phyloP scores from a whole-genome alignment of 2,797 vertebrate species.

The Sebastes hubbsi region DNA sequence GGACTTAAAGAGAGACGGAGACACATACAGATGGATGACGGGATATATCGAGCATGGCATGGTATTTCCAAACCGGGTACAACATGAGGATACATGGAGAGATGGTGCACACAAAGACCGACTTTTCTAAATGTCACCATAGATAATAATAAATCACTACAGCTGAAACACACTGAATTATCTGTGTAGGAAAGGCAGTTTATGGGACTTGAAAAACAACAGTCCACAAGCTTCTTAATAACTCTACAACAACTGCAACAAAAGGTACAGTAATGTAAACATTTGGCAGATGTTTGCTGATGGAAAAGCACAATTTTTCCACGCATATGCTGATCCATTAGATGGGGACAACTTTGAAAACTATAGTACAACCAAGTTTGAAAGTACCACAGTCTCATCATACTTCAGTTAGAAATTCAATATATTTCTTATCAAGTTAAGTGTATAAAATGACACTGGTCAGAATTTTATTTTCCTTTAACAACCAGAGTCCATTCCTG shows the following conservation, averaged over 20 bases:
- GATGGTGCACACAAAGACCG: not conserved
- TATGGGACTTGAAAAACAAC: constrained; percentile 4
- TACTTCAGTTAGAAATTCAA: not conserved
- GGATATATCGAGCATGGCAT: constrained; percentile 23
- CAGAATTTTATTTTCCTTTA: not conserved
- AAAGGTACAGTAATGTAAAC: not conserved
- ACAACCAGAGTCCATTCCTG: not conserved
- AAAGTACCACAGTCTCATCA: not conserved
- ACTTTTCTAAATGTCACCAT: constrained; percentile 49
- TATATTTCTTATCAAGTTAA: not conserved
- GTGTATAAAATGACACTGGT: not conserved
- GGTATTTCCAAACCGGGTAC: constrained; percentile 41
- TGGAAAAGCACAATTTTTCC: not conserved
- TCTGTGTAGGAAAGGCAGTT: constrained; percentile 5
- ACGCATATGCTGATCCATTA: not conserved
- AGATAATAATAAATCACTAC: constrained; percentile 9
- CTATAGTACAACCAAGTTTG: not conserved
- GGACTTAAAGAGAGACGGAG: constrained; percentile 12
- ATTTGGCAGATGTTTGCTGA: not conserved
- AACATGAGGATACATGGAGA: not conserved
- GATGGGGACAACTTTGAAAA: constrained; percentile 7
- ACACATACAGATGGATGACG: constrained; percentile 47
- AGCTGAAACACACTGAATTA: constrained; percentile 18
- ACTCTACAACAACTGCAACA: not conserved
- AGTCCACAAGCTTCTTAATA: not conserved